These are phyloP conservation scores for Parasteatoda lunata DNA, from an alignment of 2,888 invertebrate genomes.

Conservation along the genomic window DNA sequence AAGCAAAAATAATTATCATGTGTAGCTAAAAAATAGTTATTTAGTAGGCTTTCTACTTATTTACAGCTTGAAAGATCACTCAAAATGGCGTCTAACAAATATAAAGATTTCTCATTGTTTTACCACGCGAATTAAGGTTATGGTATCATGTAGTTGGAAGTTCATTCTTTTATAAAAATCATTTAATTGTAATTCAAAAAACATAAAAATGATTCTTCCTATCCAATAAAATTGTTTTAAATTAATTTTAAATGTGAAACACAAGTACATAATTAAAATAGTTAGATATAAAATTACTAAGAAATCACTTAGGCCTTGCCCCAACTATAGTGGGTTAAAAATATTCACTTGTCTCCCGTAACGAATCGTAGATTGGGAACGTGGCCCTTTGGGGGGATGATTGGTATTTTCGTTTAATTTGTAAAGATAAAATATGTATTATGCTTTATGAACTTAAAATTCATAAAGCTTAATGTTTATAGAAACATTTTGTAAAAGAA, in stretches of 20 bases:
- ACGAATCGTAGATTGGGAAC: constrained; percentile 66
- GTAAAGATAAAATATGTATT: not conserved
- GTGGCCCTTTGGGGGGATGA: constrained; percentile 58
- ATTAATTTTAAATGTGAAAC: not conserved
- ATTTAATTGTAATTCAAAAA: constrained; percentile 2
- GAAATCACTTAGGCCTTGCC: constrained; percentile 47
- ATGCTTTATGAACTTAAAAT: not conserved
- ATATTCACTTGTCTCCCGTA: constrained; percentile 21
- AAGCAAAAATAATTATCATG: no score
- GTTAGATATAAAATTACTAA: no score
- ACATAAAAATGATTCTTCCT: constrained; percentile 8
- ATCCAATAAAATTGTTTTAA: not conserved
- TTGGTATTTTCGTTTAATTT: constrained; percentile 40
- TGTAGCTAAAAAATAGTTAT: constrained; percentile 8
- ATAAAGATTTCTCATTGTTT: constrained; percentile 1
- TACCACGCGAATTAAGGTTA: constrained; percentile 36
- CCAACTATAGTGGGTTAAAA: constrained; percentile 56
- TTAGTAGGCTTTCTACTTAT: constrained; percentile 36
- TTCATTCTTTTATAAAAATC: not conserved
- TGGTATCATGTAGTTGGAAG: not conserved
- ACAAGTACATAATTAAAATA: no score
- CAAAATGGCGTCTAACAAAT: constrained; percentile 67
- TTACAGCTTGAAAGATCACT: constrained; percentile 53
- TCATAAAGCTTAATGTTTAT: constrained; percentile 8
- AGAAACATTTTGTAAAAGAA: not conserved